Conservation (phyloP, 2,797 vertebrate genomes). For the Eutrigla gurnardus region DNA sequence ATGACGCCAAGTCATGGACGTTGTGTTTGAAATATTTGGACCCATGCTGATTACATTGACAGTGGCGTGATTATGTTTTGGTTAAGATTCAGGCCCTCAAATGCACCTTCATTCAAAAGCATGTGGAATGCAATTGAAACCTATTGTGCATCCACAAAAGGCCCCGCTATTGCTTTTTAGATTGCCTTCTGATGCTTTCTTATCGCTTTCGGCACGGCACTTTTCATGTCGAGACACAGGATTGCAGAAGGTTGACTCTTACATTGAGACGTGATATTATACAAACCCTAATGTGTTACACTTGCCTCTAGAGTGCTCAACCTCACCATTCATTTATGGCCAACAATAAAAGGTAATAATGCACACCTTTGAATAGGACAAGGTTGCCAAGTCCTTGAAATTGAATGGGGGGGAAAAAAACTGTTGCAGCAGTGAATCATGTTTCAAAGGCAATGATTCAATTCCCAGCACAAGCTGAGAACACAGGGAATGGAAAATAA, state of each 20-base stretch:
- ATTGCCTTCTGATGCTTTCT: conserved; percentile 32
- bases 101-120: conserved; percentile 24
- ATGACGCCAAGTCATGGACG: conserved; percentile 17
- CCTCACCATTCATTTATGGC: conserved; percentile 78
- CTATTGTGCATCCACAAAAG: conserved; percentile 18
- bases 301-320: conserved; percentile 70
- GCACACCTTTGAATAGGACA: conserved; percentile 79
- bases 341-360: conserved; percentile 83
- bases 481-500: conserved; percentile 81
- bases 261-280: conserved; percentile 74
- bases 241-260: conserved; percentile 56
- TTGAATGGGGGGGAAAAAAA: conserved; percentile 69
- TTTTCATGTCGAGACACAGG: conserved; percentile 41
- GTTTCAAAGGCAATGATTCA: conserved; percentile 81
- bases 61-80: neutral
- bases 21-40: conserved; percentile 4
- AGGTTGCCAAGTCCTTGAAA: conserved; percentile 85
- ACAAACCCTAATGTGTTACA: conserved; percentile 66
- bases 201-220: conserved; percentile 22
- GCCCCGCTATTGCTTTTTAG: conserved; percentile 27
- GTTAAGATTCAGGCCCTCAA: conserved; percentile 1
- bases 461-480: conserved; percentile 75
- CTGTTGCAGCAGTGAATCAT: conserved; percentile 74
- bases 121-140: conserved; percentile 11
- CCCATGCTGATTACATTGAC: conserved; percentile 14